These are phyloP conservation scores for Armadillidium nasatum DNA, from an alignment of 1,140 invertebrate genomes.

Conservation along the genomic window DNA sequence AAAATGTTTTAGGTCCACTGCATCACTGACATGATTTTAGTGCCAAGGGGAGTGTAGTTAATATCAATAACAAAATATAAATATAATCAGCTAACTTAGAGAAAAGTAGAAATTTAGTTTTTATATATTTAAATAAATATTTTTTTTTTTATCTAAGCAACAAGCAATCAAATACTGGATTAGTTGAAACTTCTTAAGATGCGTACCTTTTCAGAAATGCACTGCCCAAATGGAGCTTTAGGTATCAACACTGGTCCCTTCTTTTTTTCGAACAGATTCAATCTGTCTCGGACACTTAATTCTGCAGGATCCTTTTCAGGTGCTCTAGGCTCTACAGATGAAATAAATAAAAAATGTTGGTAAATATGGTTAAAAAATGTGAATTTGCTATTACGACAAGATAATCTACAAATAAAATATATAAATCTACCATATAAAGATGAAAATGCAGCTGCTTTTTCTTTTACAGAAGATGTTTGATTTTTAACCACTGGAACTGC, in stretches of 20 bases:
- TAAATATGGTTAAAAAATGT: not conserved
- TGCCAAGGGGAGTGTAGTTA: no score
- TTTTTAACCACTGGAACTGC: slow-evolving; percentile 30
- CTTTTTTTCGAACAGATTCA: slow-evolving; percentile 36
- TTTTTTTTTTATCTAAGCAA: no score
- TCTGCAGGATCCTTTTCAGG: slow-evolving; percentile 40
- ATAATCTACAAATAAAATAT: no score
- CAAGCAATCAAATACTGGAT: no score
- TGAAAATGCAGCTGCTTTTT: slow-evolving; percentile 37
- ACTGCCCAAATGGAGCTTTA: slow-evolving; percentile 43
- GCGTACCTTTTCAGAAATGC: slow-evolving; percentile 38
- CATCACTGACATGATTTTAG: no score
- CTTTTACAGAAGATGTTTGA: slow-evolving; percentile 39
- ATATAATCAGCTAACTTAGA: no score
- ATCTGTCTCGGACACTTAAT: slow-evolving; percentile 37
- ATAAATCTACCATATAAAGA: not conserved
- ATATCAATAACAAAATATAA: no score
- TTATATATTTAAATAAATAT: no score
- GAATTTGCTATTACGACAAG: no score
- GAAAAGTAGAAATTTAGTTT: no score
- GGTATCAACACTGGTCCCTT: slow-evolving; percentile 35
- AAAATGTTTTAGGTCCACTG: no score
- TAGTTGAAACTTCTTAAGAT: no score
- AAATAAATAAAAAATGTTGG: not conserved
- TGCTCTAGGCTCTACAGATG: not conserved